A percentile compares a stretch with the other conserved stretches of the same genome.
phyloP scores from a whole-genome alignment of 2,113 vertebrate species.

The Prochilodus magdalenae region DNA sequence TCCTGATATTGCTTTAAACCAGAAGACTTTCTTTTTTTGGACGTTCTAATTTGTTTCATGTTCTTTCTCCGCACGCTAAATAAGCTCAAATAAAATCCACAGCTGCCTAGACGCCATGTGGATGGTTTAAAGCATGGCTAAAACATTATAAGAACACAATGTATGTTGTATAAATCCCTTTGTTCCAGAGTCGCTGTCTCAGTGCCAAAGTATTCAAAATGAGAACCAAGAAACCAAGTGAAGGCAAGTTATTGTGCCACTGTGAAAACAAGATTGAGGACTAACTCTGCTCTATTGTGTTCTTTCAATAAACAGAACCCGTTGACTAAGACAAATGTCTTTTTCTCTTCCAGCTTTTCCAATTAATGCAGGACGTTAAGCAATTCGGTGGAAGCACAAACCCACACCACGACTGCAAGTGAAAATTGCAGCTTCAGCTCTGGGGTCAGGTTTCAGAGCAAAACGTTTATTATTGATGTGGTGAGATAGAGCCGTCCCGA shows the following conservation, averaged over 20 bases:
- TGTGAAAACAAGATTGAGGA: conserved; percentile 63
- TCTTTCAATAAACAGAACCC: conserved; percentile 67
- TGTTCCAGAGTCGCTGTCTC: not conserved
- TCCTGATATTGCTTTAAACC: conserved; percentile 40
- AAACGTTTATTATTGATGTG: conserved; percentile 66
- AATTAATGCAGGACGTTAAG: conserved; percentile 54
- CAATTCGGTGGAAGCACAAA: conserved; percentile 64
- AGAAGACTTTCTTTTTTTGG: conserved; percentile 2
- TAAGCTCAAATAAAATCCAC: not conserved
- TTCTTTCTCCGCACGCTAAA: not conserved
- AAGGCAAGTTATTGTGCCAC: conserved; percentile 48
- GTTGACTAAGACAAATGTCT: conserved; percentile 45
- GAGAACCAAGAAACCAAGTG: conserved; percentile 58
- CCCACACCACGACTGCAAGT: conserved; percentile 55
- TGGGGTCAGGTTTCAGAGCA: conserved; percentile 59
- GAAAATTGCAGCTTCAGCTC: conserved; percentile 48
- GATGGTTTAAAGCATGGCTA: not conserved
- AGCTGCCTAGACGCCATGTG: not conserved
- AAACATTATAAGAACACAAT: conserved; percentile 20
- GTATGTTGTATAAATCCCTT: not conserved
- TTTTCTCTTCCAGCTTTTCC: conserved; percentile 22
- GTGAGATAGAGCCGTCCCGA: conserved; percentile 55
- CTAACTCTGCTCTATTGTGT: conserved; percentile 52
- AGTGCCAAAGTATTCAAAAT: conserved; percentile 33
- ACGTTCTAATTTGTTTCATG: conserved; percentile 29